Evolutionary conservation across 64 coral and sea anemone species (phyloP).

Genomic region (Platygyra sinensis): DNA sequence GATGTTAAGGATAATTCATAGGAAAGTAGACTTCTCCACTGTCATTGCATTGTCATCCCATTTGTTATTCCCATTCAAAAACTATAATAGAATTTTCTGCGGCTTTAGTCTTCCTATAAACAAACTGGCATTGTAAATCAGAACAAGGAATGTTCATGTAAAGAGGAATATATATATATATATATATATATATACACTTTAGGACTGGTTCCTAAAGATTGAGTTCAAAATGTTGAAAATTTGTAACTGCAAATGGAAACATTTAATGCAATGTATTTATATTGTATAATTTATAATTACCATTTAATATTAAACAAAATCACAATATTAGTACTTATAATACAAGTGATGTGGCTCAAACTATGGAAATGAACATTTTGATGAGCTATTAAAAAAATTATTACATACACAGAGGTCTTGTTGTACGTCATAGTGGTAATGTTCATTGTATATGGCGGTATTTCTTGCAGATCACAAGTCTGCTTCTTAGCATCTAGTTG

Average conservation of each 20-base stretch:
- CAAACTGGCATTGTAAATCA: background rate
- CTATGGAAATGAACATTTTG: conserved; percentile 2
- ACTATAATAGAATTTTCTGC: background rate
- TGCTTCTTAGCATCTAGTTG: too few relatives aligned
- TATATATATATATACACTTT: background rate
- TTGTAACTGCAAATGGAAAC: background rate
- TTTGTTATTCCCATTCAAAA: too few relatives aligned
- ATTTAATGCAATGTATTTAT: conserved; percentile 43
- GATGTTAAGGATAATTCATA: too few relatives aligned
- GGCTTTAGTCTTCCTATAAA: background rate
- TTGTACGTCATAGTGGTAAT: too few relatives aligned
- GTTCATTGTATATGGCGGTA: too few relatives aligned
- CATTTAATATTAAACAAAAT: background rate
- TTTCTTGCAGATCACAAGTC: too few relatives aligned
- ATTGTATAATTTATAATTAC: conserved; percentile 32
- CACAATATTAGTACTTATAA: background rate
- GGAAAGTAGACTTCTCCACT: too few relatives aligned
- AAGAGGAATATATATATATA: background rate
- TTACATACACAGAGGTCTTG: background rate
- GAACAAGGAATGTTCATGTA: background rate
- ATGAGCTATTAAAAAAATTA: background rate
- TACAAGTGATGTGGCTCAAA: conserved; percentile 11
- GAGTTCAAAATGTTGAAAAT: conserved; percentile 6
- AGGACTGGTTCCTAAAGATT: conserved; percentile 39
- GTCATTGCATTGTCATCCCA: too few relatives aligned